phyloP scores from a whole-genome alignment of 2,797 vertebrate genomes.

The Acanthurus lineatus region DNA sequence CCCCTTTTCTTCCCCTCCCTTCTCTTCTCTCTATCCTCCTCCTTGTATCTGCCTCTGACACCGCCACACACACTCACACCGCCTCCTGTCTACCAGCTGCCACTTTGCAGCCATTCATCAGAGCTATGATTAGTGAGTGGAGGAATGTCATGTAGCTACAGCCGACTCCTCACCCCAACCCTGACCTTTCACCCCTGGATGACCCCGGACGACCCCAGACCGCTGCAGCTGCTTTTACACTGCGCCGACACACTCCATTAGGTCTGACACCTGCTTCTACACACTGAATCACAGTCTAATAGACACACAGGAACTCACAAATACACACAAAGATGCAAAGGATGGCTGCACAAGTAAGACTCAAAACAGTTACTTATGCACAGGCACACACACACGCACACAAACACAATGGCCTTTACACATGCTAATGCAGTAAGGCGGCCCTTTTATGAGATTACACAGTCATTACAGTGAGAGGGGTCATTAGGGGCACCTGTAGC shows the following conservation, averaged over 20 bases:
- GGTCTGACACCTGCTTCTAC: slow-evolving; percentile 75
- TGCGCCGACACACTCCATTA: slow-evolving; percentile 74
- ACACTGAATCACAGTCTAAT: slow-evolving; percentile 26
- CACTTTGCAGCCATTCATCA: slow-evolving; percentile 75
- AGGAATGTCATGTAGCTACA: slow-evolving; percentile 80
- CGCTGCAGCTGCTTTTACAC: slow-evolving; percentile 76
- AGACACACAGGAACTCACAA: slow-evolving; percentile 10
- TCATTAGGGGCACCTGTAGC: slow-evolving; percentile 78
- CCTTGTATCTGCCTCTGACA: slow-evolving; percentile 54
- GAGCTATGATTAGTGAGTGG: slow-evolving; percentile 77
- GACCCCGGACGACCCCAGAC: slow-evolving; percentile 54
- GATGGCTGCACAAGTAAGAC: slow-evolving; percentile 51
- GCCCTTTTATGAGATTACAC: slow-evolving; percentile 82
- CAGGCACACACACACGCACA: slow-evolving; percentile 44
- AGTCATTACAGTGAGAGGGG: slow-evolving; percentile 79
- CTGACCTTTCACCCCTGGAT: slow-evolving; percentile 63
- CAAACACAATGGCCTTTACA: slow-evolving; percentile 77
- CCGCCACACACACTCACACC: slow-evolving; percentile 33
- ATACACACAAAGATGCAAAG: slow-evolving; percentile 38
- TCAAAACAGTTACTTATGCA: slow-evolving; percentile 58
- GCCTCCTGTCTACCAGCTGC: slow-evolving; percentile 76
- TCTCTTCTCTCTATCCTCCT: slow-evolving; percentile 41
- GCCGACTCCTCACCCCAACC: slow-evolving; percentile 71
- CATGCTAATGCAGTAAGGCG: slow-evolving; percentile 78
- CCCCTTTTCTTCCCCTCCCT: slow-evolving; percentile 15